Evolutionary conservation across 2,888 invertebrate genomes (phyloP).

Genomic region (Drosophila basisetae): DNA sequence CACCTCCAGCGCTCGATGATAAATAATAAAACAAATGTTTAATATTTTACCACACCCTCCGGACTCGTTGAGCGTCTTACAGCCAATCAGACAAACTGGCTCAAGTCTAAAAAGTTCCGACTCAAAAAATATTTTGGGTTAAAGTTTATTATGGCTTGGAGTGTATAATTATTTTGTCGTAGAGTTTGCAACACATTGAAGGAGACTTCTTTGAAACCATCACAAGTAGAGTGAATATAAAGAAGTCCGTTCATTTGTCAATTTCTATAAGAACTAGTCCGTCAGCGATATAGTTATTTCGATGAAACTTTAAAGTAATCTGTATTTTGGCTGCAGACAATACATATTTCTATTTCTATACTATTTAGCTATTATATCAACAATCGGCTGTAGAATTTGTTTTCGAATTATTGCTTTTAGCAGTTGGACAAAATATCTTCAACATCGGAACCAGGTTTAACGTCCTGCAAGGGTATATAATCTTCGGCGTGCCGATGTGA

Average conservation of each 20-base stretch:
- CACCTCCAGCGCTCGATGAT: background rate
- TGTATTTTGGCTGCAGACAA: background rate
- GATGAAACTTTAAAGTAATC: background rate
- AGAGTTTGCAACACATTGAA: background rate
- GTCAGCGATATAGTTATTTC: background rate
- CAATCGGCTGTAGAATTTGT: background rate
- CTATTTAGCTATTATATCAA: background rate
- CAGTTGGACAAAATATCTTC: no score
- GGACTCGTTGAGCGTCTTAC: background rate
- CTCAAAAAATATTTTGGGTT: background rate
- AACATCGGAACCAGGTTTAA: background rate
- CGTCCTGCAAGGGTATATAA: background rate
- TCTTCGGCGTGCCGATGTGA: background rate
- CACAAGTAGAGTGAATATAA: background rate
- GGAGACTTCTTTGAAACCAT: background rate
- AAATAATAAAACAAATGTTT: slow-evolving; percentile 1
- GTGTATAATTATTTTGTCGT: background rate
- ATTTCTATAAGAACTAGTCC: background rate
- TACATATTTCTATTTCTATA: background rate
- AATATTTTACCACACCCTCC: slow-evolving; percentile 1
- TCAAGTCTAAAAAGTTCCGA: background rate
- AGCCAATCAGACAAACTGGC: slow-evolving; percentile 13
- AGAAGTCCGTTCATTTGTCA: background rate
- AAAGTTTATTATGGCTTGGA: background rate
- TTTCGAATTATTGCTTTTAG: background rate